phyloP scores from a whole-genome alignment of 92 coral and sea anemone species.

The Paramuricea clavata region DNA sequence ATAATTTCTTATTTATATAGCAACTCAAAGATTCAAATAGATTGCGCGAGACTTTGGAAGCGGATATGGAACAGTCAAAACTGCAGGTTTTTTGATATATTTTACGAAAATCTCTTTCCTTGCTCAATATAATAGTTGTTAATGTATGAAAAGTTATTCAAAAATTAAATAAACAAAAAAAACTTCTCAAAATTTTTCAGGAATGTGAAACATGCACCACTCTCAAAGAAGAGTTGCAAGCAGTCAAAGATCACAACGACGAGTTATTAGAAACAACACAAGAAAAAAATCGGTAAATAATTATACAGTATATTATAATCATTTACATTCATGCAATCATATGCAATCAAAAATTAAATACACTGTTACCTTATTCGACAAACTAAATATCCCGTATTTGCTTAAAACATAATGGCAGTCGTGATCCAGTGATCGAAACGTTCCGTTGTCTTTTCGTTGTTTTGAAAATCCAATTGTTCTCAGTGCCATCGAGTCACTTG shows the following conservation, averaged over 20 bases:
- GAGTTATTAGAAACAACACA: conserved; percentile 46
- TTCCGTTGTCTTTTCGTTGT: no score
- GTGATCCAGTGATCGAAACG: no score
- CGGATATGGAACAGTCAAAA: conserved; percentile 11
- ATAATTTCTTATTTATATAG: not conserved
- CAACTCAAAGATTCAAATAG: conserved; percentile 19
- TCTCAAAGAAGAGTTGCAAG: conserved; percentile 33
- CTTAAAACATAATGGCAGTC: no score
- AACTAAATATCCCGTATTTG: no score
- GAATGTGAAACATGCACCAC: conserved; percentile 43
- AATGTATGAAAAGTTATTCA: no score
- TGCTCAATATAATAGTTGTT: not conserved
- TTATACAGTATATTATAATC: conserved; percentile 30
- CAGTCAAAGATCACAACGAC: conserved; percentile 41
- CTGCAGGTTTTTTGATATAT: conserved; percentile 16
- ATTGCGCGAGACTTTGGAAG: conserved; percentile 18
- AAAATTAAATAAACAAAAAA: no score
- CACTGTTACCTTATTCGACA: no score
- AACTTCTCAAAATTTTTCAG: conserved; percentile 27
- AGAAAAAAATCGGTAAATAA: conserved; percentile 29
- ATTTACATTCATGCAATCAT: not conserved
- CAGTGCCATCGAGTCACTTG: no score
- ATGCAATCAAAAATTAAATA: no score
- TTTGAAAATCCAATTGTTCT: no score
- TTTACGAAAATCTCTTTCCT: not conserved